These are phyloP conservation scores for Xanthia icteritia DNA, from an alignment of 2,888 invertebrate species.

Conservation along the genomic window DNA sequence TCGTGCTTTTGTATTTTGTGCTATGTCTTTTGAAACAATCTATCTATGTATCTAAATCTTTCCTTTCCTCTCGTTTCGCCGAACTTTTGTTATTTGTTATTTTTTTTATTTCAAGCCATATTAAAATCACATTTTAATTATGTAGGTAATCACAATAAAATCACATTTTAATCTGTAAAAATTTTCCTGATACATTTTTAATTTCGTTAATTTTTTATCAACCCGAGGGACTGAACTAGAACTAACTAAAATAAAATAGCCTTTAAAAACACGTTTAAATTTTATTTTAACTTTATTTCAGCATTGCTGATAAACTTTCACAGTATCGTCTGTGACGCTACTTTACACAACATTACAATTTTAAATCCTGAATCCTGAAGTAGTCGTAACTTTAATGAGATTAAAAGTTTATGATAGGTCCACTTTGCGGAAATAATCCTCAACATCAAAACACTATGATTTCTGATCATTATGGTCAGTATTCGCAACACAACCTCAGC, in stretches of 20 bases:
- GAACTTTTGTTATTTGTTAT: background rate
- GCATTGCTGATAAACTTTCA: background rate
- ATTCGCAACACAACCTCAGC: background rate
- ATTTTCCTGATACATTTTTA: no score
- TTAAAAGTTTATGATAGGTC: conserved; percentile 30
- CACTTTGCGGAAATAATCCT: background rate
- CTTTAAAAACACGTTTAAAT: background rate
- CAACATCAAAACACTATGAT: background rate
- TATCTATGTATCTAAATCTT: background rate
- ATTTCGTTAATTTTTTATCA: background rate
- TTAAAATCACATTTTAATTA: background rate
- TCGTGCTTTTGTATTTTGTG: no score
- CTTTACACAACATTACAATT: conserved; percentile 32
- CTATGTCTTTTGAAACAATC: no score
- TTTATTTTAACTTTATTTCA: background rate
- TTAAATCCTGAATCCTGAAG: conserved; percentile 31
- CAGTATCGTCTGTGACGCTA: background rate
- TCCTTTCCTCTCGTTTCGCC: background rate
- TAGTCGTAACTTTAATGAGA: conserved; percentile 22
- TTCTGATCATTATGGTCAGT: background rate
- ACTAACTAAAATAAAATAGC: background rate
- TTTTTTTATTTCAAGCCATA: no score
- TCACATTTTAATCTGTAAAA: background rate
- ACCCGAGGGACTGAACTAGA: background rate
- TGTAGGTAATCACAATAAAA: no score